Conservation (phyloP, 2,113 vertebrate genomes). For the Petaurus breviceps region DNA sequence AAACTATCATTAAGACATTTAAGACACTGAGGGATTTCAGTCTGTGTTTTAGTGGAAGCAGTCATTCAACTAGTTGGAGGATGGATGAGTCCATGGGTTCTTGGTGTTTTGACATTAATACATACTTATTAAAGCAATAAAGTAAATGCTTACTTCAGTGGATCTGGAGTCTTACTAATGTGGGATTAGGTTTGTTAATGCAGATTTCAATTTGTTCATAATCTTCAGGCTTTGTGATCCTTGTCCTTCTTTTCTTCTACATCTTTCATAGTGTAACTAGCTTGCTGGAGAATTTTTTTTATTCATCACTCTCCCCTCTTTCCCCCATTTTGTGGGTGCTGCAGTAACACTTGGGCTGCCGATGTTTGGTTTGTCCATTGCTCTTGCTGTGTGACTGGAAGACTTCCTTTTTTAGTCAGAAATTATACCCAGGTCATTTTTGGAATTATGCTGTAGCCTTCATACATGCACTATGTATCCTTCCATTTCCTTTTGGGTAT, state of each 20-base stretch:
- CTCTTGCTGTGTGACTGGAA: neutral
- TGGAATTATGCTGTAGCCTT: neutral
- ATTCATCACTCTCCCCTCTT: neutral
- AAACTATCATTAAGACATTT: neutral
- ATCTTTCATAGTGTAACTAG: neutral
- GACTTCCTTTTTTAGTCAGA: neutral
- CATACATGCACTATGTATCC: neutral
- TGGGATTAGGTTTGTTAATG: neutral
- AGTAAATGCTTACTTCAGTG: neutral
- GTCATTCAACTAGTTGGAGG: neutral
- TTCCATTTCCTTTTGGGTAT: neutral
- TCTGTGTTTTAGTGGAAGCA: neutral
- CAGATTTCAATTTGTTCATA: neutral
- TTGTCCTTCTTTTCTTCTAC: neutral
- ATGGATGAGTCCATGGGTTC: neutral
- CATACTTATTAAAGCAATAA: neutral
- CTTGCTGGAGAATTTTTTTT: neutral
- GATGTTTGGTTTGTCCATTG: neutral
- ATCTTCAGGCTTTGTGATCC: neutral
- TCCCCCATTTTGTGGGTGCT: neutral
- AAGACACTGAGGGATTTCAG: neutral
- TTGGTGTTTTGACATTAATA: neutral
- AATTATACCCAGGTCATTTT: neutral
- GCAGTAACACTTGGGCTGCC: neutral
- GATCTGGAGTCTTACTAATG: neutral